These are phyloP conservation scores for Eristalis pertinax DNA, from an alignment of 2,888 invertebrate species.

Conservation along the genomic window DNA sequence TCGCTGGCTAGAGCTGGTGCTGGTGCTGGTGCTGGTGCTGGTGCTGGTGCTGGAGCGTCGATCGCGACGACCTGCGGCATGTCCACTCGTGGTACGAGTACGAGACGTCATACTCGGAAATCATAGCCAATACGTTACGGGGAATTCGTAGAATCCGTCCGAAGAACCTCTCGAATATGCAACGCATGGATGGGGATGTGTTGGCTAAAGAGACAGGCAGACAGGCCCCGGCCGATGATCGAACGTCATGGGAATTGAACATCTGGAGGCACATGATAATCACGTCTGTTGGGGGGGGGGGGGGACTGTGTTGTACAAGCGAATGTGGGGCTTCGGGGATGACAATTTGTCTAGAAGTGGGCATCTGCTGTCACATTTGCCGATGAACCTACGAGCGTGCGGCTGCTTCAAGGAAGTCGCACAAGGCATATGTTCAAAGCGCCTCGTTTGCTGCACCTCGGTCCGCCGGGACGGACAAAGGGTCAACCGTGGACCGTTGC, in stretches of 20 bases:
- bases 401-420: not conserved
- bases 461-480: constrained; percentile 9
- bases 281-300: not conserved
- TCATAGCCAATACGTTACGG: constrained; percentile 34
- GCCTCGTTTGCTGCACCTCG: constrained; percentile 21
- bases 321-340: not conserved
- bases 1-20: not conserved
- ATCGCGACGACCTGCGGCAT: constrained; percentile 21
- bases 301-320: not conserved
- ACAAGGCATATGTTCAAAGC: not conserved
- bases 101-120: constrained; percentile 66
- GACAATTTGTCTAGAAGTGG: not conserved
- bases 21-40: no score
- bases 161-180: constrained; percentile 28
- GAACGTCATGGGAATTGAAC: constrained; percentile 54
- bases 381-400: not conserved
- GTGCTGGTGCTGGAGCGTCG: constrained; percentile 21
- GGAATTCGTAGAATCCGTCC: constrained; percentile 49
- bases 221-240: constrained; percentile 22
- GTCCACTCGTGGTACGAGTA: not conserved
- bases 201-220: constrained; percentile 35
- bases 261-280: constrained; percentile 49
- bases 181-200: constrained; percentile 18
- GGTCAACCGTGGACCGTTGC: constrained; percentile 47
- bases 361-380: not conserved